Evolutionary conservation across 2,113 vertebrate species (phyloP).

Genomic region (Lagopus leucura): DNA sequence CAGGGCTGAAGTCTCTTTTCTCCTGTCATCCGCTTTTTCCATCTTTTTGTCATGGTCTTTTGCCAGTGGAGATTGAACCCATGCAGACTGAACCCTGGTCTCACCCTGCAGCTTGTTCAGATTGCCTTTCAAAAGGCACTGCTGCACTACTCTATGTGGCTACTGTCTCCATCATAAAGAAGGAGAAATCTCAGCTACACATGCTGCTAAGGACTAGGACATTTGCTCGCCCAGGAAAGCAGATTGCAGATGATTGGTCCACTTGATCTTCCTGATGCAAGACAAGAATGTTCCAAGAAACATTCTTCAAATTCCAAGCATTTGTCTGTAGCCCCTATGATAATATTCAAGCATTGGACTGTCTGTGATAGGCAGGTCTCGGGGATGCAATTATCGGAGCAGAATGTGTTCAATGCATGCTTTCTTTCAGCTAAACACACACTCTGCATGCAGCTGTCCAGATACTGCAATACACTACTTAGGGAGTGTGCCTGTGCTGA

Average conservation of each 20-base stretch:
- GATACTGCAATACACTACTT: background rate
- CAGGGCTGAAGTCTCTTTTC: slow-evolving; percentile 79
- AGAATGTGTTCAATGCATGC: background rate
- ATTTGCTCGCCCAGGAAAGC: background rate
- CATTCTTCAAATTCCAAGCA: background rate
- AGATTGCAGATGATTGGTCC: background rate
- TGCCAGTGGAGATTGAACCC: slow-evolving; percentile 79
- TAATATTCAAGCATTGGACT: background rate
- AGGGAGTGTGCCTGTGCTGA: background rate
- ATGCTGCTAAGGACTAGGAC: background rate
- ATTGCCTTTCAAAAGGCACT: slow-evolving; percentile 89
- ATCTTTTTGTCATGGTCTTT: slow-evolving; percentile 75
- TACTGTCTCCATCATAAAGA: slow-evolving; percentile 80
- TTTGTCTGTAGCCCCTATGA: background rate
- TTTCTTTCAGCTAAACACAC: background rate
- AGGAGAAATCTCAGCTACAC: slow-evolving; percentile 25
- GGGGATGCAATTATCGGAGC: background rate
- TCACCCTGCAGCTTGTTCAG: slow-evolving; percentile 80
- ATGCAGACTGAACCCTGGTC: slow-evolving; percentile 60
- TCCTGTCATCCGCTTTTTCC: slow-evolving; percentile 77
- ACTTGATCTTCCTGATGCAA: background rate
- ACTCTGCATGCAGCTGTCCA: background rate
- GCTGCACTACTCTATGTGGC: slow-evolving; percentile 91
- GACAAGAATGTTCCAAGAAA: background rate
- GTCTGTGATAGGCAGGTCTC: background rate